A percentile compares a stretch with the other conserved stretches of the same genome.
Evolutionary conservation across 1,140 invertebrate species (phyloP).

Genomic region (Drosophila mauritiana): DNA sequence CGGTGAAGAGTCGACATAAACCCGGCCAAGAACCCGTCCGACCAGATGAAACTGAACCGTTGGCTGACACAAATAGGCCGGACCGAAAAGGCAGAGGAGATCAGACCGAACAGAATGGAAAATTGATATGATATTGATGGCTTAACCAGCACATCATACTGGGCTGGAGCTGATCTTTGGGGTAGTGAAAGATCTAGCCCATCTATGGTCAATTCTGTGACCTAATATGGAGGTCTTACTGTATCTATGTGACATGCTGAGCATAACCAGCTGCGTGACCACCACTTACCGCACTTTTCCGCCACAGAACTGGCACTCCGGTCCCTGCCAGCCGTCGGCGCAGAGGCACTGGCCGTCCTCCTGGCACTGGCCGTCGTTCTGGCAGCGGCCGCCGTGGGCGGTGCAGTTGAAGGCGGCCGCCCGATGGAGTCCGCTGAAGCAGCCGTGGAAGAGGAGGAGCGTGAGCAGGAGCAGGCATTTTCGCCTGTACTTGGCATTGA

Average conservation of each 20-base stretch:
- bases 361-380: conserved; percentile 91
- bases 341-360: conserved; percentile 93
- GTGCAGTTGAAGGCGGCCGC: conserved; percentile 81
- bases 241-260: background rate
- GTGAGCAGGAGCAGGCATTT: conserved; percentile 77
- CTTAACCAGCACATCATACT: background rate
- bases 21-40: conserved; percentile 62
- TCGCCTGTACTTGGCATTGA: conserved; percentile 83
- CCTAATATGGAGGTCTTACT: background rate
- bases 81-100: conserved; percentile 21
- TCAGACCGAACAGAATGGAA: conserved; percentile 14
- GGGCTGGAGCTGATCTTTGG: background rate
- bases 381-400: conserved; percentile 85
- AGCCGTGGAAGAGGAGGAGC: conserved; percentile 72
- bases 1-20: conserved; percentile 14
- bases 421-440: conserved; percentile 70
- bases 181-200: background rate
- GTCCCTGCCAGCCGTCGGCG: conserved; percentile 95
- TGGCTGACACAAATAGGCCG: conserved; percentile 79
- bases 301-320: conserved; percentile 94
- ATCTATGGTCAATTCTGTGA: background rate
- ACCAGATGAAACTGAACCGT: conserved; percentile 77
- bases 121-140: background rate
- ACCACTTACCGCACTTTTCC: conserved; percentile 94
- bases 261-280: background rate